These are phyloP conservation scores for Peromyscus attwateri DNA, from an alignment of 2,797 vertebrate genomes.

Conservation along the genomic window DNA sequence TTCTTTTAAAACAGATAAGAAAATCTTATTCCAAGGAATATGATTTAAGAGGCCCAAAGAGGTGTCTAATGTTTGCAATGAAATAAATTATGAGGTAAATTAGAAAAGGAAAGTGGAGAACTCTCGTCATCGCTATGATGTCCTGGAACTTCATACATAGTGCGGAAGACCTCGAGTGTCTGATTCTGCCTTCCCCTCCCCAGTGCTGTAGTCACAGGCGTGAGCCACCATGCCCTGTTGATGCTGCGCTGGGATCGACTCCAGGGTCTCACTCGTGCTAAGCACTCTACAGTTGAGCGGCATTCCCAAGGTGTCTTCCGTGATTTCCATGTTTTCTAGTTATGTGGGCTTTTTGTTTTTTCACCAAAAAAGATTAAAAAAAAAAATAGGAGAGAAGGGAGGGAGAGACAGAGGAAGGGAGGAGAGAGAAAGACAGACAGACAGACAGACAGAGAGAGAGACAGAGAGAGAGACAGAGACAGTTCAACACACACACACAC, in stretches of 20 bases:
- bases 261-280: background rate
- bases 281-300: background rate
- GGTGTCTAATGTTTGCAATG: background rate
- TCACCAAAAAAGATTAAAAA: background rate
- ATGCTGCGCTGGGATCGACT: background rate
- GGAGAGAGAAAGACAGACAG: background rate
- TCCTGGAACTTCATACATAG: background rate
- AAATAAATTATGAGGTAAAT: constrained; percentile 4
- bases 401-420: background rate
- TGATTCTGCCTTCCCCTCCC: too few species aligned
- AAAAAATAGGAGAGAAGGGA: background rate
- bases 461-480: background rate
- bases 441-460: too few species aligned
- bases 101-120: background rate
- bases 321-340: background rate
- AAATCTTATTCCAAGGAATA: background rate
- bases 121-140: background rate
- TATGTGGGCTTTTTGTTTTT: background rate
- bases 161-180: background rate
- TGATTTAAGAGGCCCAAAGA: background rate
- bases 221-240: too few species aligned
- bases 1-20: background rate
- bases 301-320: background rate
- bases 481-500: too few species aligned
- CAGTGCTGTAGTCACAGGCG: background rate